Base-by-base conservation (phyloP, 2,797 vertebrate species). In the Bufotes viridis region DNA sequence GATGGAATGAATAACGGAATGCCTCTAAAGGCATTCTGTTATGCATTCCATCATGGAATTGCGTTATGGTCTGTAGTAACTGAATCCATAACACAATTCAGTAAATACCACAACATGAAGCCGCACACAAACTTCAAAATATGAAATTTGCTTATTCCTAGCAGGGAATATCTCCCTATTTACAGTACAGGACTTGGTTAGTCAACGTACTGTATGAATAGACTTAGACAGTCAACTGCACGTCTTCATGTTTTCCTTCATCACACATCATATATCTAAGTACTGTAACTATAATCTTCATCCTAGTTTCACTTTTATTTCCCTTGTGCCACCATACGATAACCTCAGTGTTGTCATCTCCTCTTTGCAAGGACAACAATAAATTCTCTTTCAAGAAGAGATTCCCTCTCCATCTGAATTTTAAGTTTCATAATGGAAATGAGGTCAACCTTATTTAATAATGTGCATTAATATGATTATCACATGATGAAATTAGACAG, bases 391-490 rank as follows among this genome's bases (percentile, higher is more conserved):
- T 79, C n/a, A 67, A 83, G 87, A 84, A 58, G 26, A 84, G 61
- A 84, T 60, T 69, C 74, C 10, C 13, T 87, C 81, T 82, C 26
- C 26, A 57, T 22, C 63, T 70, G 81, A 88, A 84, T 78, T 51
- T 58, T 84, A 84, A 88, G 87, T 78, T 60, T 84, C 53, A 60
- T 57, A 88, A 88, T 78, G 87, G 58, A 88, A 84, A 88, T 84
- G 60, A 84, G 81, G 87, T 84, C 72, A 72, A 88, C 11, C 29
- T 9, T 49, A 88, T 88, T 78, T 78, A 74, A 88, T 67, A 88
- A 70, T 88, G 76, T 53, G 57, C 81, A 69, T 84, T 74, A 81
- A 74, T 81, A 80, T 67, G 76, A 86, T 86, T 69, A 70, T 70
- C 60, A 76, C 61, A 78, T 69, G 74, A 78, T 84, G 81, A 29